Base-by-base conservation (phyloP, 2,113 vertebrate genomes). In the Ptilorrhoa leucosticta region DNA sequence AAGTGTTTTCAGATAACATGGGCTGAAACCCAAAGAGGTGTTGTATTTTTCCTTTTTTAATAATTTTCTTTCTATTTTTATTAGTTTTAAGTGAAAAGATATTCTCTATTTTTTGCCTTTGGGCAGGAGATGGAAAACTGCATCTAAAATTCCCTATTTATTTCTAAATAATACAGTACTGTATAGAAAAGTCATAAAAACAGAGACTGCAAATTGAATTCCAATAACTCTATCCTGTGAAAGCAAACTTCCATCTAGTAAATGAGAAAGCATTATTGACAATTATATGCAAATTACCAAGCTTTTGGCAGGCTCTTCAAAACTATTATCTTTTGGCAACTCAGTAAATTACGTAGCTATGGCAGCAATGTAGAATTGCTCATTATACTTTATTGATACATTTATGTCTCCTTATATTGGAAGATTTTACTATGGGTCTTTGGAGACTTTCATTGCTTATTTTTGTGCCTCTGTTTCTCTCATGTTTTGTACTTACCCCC, bases 221-320 rank as follows among this genome's bases (percentile, higher is more conserved):
- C 85, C 93, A 93, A 87, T 97, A 96, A 97, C 87, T 93, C 82
- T 83, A 93, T 86, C 84, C 93, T 60, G 44, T 96, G 94, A 91
- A 96, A 95, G 91, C 90, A 95, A 96, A 83, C 70, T 82, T 94
- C 82, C 87, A 95, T 97, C 95, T 93, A 94, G 87, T 93, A 93
- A 97, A 96, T 95, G 87, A 90, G 90, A 94, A 93, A 89, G 65
- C 76, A 96, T 96, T 96, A 96, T 95, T 95, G 95, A 95, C 92
- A 94, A 96, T 95, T 96, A 95, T 93, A 97, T 97, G 95, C 87
- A 97, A 96, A 97, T 96, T 93, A 82, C 89, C 31, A 95, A 45
- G 78, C 90, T 94, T 97, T 95, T 97, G 89, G 93, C 94, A 97
- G 93, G 81, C 89, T 93, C 70, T 90, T 96, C 87, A 86, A 95